Evolutionary conservation across 1,140 invertebrate genomes (phyloP).

Genomic region (Cyphomyrmex costatus): DNA sequence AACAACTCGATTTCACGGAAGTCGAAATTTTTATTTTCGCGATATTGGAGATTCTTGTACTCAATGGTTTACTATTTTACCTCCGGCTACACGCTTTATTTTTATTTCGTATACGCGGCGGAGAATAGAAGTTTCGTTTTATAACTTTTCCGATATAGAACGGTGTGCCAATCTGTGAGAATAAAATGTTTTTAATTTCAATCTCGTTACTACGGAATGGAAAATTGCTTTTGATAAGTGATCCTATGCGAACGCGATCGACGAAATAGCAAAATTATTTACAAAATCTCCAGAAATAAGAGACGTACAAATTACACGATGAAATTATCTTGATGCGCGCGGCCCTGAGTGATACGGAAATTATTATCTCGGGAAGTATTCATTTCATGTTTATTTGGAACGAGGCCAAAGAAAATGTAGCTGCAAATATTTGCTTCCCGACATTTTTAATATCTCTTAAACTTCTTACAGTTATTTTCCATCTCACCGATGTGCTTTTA

Average conservation of each 20-base stretch:
- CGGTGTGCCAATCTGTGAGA: conserved; percentile 30
- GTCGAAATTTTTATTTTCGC: conserved; percentile 44
- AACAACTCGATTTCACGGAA: conserved; percentile 51
- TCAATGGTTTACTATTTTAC: conserved; percentile 55
- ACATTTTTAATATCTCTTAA: conserved; percentile 39
- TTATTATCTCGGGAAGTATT: conserved; percentile 16
- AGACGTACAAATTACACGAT: neutral
- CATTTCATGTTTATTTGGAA: conserved; percentile 11
- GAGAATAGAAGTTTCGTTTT: conserved; percentile 60
- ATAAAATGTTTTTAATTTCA: conserved; percentile 63
- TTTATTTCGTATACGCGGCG: conserved; percentile 42
- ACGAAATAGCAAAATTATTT: neutral
- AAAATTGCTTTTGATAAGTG: conserved; percentile 52
- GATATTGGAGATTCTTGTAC: conserved; percentile 50
- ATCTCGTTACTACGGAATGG: conserved; percentile 45
- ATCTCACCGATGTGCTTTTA: neutral
- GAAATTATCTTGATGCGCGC: neutral
- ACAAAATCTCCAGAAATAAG: neutral
- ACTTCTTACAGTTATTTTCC: neutral
- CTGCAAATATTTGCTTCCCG: conserved; percentile 27
- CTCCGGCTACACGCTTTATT: conserved; percentile 38
- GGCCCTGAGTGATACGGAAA: neutral
- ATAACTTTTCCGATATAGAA: conserved; percentile 60
- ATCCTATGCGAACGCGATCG: neutral
- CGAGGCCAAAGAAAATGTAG: neutral